Base-by-base conservation (phyloP, 2,113 vertebrate genomes). In the Copsychus sechellarum region DNA sequence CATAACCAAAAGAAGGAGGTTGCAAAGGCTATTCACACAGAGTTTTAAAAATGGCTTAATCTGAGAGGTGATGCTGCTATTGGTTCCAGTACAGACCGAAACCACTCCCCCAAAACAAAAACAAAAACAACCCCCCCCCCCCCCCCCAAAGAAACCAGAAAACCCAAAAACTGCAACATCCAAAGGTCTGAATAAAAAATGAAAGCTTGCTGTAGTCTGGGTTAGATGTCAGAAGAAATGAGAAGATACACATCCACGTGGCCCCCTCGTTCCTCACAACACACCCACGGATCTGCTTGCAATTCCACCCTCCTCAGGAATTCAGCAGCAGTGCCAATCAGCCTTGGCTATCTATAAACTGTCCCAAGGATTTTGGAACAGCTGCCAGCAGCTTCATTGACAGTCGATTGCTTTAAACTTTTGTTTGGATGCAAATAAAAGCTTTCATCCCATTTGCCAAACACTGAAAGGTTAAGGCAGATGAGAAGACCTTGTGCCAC, bases 251-350 rank as follows among this genome's bases (percentile, higher is more conserved):
- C 23, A 87, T 57, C 61, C 58, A 72, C 5, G 1, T 2, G 1
- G 45, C 33, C 31, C 47, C 61, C 64, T 85, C 0, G 2, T 13
- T 85, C 81, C 53, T 80, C 14, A 5, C 2, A 33, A 57, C 90
- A 80, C 81, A 70, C 71, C 76, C 72, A 42, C 43, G 29, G 72
- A 29, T 69, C 90, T 67, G 28, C 34, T 78, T 95, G 64, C 76
- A 81, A 28, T 90, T 83, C 94, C 86, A 88, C 88, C 95, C 90
- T 92, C 77, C 9, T 67, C 48, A 93, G 83, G 94, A 95, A 96
- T 96, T 78, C 61, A 45, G 42, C 4, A 0, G 90, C 26, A 12
- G 38, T 93, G 85, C 81, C 92, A 84, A 84, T 92, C 92, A 65
- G 69, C 57, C 48, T 29, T 3, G 29, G 70, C 43, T 57, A 93